phyloP scores from a whole-genome alignment of 2,113 vertebrate species.

The Setophaga petechia region DNA sequence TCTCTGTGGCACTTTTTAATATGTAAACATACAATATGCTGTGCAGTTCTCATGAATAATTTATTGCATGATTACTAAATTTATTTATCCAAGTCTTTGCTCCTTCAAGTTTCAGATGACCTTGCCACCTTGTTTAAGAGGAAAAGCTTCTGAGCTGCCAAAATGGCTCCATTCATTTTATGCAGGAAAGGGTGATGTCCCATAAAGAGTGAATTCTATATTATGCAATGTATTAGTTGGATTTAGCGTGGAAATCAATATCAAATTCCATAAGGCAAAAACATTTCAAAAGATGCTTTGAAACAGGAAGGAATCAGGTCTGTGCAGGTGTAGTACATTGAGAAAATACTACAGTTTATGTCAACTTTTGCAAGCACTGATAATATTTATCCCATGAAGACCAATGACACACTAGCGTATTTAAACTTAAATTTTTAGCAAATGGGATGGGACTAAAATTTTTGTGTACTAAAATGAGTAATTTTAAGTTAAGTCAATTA shows the following conservation, averaged over 20 bases:
- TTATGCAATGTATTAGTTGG: constrained; percentile 30
- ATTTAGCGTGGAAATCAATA: constrained; percentile 36
- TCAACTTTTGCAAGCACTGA: constrained; percentile 3
- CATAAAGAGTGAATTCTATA: constrained; percentile 32
- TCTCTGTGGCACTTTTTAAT: constrained; percentile 1
- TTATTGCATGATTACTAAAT: neutral
- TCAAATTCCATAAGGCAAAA: neutral
- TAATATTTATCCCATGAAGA: neutral
- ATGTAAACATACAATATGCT: neutral
- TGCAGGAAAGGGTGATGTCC: constrained; percentile 16
- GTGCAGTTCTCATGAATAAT: neutral
- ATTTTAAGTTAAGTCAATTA: neutral
- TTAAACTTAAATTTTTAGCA: neutral
- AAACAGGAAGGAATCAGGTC: neutral
- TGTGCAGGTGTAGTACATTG: constrained; percentile 5
- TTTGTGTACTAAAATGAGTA: neutral
- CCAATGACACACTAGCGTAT: neutral
- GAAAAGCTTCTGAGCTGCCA: constrained; percentile 24
- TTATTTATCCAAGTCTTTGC: neutral
- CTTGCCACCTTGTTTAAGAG: constrained; percentile 54
- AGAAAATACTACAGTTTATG: neutral
- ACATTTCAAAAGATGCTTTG: neutral
- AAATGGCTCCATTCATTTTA: constrained; percentile 49
- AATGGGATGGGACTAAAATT: neutral
- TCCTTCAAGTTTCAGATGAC: constrained; percentile 35